phyloP scores from a whole-genome alignment of 2,888 invertebrate genomes.

The Cheilosia soror region DNA sequence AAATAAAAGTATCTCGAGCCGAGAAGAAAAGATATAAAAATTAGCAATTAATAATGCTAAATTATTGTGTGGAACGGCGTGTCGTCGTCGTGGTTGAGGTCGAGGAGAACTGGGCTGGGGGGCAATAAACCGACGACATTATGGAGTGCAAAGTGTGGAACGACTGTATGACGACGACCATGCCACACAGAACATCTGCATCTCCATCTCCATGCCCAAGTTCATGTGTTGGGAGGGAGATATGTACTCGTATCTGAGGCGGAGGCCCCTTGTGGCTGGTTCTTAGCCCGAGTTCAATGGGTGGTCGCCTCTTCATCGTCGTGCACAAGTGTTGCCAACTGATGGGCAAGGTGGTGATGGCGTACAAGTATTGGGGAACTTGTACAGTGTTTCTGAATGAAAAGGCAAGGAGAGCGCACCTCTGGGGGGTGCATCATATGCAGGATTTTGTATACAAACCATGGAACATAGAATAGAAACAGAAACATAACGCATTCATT shows the following conservation, averaged over 20 bases:
- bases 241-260: background rate
- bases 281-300: constrained; percentile 61
- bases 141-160: constrained; percentile 75
- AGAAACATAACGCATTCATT: constrained; percentile 71
- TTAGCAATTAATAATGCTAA: constrained; percentile 74
- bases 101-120: constrained; percentile 20
- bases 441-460: background rate
- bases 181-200: constrained; percentile 22
- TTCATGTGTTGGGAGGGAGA: background rate
- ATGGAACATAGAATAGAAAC: constrained; percentile 1
- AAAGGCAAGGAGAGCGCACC: background rate
- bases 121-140: constrained; percentile 71
- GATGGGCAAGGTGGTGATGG: constrained; percentile 34
- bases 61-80: constrained; percentile 66
- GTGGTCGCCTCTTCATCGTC: constrained; percentile 64
- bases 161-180: constrained; percentile 70
- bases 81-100: constrained; percentile 20
- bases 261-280: constrained; percentile 28
- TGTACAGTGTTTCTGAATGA: constrained; percentile 53
- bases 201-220: constrained; percentile 53
- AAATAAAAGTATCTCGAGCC: constrained; percentile 53
- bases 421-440: background rate
- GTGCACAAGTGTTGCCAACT: constrained; percentile 56
- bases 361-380: background rate
- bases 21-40: constrained; percentile 62